These are phyloP conservation scores for Hystrix brachyura DNA, from an alignment of 2,113 vertebrate genomes.

Conservation along the genomic window DNA sequence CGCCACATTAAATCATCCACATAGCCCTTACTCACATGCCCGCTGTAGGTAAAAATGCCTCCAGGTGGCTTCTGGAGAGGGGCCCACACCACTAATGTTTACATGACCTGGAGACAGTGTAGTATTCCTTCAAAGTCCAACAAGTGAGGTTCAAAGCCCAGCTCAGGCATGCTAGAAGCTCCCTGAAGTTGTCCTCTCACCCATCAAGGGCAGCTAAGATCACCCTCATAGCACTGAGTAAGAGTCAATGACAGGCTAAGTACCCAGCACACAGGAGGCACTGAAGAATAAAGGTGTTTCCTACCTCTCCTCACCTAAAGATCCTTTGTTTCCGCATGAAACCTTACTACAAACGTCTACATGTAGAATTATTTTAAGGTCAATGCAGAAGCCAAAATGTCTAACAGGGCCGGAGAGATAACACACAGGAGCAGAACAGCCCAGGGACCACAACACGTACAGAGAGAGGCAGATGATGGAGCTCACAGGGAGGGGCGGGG, in stretches of 20 bases:
- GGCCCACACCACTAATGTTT: not conserved
- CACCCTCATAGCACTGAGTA: not conserved
- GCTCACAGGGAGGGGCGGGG: not conserved
- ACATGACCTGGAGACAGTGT: not conserved
- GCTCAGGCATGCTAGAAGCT: not conserved
- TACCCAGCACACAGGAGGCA: not conserved
- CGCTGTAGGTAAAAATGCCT: not conserved
- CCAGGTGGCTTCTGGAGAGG: not conserved
- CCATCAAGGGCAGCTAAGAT: not conserved
- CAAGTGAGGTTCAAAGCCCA: not conserved
- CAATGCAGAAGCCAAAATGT: not conserved
- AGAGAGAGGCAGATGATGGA: not conserved
- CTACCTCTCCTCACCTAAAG: accelerated
- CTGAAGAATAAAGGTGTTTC: not conserved
- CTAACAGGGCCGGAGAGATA: not conserved
- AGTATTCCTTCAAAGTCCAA: not conserved
- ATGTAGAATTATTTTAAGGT: not conserved
- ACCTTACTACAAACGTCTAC: not conserved
- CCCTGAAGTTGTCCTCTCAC: not conserved
- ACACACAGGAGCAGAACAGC: not conserved
- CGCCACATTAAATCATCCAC: not conserved
- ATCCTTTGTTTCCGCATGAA: not conserved
- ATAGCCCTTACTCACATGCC: not conserved
- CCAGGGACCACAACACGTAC: not conserved
- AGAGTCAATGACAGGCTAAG: not conserved